Percentiles rank a stretch among this genome's conserved stretches.
phyloP scores from a whole-genome alignment of 2,888 invertebrate species.

The Euplagia quadripunctaria region DNA sequence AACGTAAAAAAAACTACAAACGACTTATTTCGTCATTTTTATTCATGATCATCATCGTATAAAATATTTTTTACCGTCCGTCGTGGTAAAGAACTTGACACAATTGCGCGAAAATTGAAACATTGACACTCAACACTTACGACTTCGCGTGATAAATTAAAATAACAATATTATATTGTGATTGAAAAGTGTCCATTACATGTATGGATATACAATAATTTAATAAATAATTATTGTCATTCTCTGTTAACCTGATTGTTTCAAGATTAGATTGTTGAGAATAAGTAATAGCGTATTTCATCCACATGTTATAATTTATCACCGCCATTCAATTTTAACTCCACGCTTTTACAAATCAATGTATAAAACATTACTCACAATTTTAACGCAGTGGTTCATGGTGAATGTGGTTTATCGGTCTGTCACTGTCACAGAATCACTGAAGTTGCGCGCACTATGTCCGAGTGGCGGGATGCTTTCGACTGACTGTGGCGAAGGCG shows the following conservation, averaged over 20 bases:
- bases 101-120: conserved; percentile 45
- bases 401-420: conserved; percentile 53
- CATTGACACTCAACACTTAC: conserved; percentile 44
- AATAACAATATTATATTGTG: conserved; percentile 24
- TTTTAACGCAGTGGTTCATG: conserved; percentile 79
- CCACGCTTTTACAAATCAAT: conserved; percentile 16
- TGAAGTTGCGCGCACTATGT: conserved; percentile 67
- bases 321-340: not conserved
- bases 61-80: conserved; percentile 33
- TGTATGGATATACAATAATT: conserved; percentile 28
- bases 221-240: conserved; percentile 14
- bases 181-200: conserved; percentile 21
- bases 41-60: conserved; percentile 43
- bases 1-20: conserved; percentile 26
- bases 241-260: not conserved
- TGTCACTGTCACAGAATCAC: conserved; percentile 79
- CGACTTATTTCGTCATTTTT: conserved; percentile 43
- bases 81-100: conserved; percentile 58
- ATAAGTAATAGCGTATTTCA: conserved; percentile 12
- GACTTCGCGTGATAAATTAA: conserved; percentile 19
- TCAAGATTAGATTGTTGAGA: conserved; percentile 5
- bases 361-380: conserved; percentile 69
- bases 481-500: conserved; percentile 61
- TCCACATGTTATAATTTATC: not conserved
- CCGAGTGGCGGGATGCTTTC: conserved; percentile 68